Conservation (phyloP, 2,888 invertebrate species). For the Noctua fimbriata region DNA sequence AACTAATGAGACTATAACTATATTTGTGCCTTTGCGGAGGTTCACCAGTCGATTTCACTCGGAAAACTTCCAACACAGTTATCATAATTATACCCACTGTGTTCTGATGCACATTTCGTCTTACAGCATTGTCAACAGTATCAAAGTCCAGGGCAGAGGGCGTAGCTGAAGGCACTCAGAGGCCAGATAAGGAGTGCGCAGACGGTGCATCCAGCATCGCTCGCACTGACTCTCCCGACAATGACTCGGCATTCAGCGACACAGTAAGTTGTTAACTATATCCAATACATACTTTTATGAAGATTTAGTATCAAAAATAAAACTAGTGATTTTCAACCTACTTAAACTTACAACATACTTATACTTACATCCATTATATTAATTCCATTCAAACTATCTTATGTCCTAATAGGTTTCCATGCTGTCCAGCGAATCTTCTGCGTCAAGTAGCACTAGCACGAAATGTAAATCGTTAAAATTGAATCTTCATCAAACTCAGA, state of each 20-base stretch:
- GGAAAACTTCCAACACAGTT: no score
- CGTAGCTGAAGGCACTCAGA: slow-evolving; percentile 71
- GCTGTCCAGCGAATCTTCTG: slow-evolving; percentile 97
- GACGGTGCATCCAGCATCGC: slow-evolving; percentile 83
- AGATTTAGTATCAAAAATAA: background rate
- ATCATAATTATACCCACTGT: background rate
- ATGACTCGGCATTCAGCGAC: slow-evolving; percentile 99
- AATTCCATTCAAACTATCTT: slow-evolving; percentile 8
- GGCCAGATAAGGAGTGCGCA: slow-evolving; percentile 81
- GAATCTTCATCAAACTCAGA: slow-evolving; percentile 82
- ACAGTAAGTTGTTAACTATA: slow-evolving; percentile 93
- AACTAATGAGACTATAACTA: no score
- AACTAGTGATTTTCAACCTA: background rate
- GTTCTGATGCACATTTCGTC: background rate
- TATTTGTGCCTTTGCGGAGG: background rate
- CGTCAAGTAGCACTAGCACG: slow-evolving; percentile 95
- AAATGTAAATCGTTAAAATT: slow-evolving; percentile 86
- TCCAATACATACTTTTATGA: background rate
- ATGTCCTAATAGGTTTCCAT: slow-evolving; percentile 92
- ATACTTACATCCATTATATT: background rate
- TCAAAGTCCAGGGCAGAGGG: slow-evolving; percentile 77
- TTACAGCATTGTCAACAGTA: slow-evolving; percentile 74
- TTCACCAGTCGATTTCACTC: background rate
- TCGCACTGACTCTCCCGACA: slow-evolving; percentile 98
- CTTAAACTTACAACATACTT: background rate